Base-by-base conservation (phyloP, 2,113 vertebrate species). In the Colius striatus region DNA sequence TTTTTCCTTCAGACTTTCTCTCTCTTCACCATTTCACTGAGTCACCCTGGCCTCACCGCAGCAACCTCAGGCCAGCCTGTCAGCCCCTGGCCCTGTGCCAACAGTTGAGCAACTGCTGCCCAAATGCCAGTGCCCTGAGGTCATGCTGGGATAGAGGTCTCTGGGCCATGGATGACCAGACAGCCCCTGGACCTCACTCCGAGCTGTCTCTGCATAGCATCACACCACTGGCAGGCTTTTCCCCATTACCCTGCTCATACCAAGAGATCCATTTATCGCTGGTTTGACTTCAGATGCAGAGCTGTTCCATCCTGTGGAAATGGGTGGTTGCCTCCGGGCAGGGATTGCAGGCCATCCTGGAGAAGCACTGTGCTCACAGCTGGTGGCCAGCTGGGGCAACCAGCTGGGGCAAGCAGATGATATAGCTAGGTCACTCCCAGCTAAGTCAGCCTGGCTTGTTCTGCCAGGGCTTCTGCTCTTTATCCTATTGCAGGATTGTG, bases 201-300 rank as follows among this genome's bases (percentile, higher is more conserved):
- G 1, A 2, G 13, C 48, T 1, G 1, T 18, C 18, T 84, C 57
- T 0, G 0, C n/a, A 21, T 6, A 2, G 50, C 76, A 41, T 43
- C 0, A 0, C n/a, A 65, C 9, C 13, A 16, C 50, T 16, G 50
- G 55, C n/a, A 78, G n/a, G 13, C 36, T 68, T 76, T 77, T 21
- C 27, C 53, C 41, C 0, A 0, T 38, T 68, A 34, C 68, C 47
- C 54, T 29, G 15, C 38, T 93, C 22, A 22, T 91, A 34, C 81
- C 91, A 27, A 58, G 23, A 34, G 38, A 23, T n/a, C 74, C 58
- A 7, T 45, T 61, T 17, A 22, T 61, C 0, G 0, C 14, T 1
- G 3, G 6, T 90, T 89, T 75, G 32, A 34, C 22, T 45, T 47
- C 51, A 62, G 18, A 20, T 65, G 11, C 72, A 70, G 41, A 1